Base-by-base conservation (phyloP, 1,140 invertebrate genomes). In the Rhynchophorus ferrugineus region DNA sequence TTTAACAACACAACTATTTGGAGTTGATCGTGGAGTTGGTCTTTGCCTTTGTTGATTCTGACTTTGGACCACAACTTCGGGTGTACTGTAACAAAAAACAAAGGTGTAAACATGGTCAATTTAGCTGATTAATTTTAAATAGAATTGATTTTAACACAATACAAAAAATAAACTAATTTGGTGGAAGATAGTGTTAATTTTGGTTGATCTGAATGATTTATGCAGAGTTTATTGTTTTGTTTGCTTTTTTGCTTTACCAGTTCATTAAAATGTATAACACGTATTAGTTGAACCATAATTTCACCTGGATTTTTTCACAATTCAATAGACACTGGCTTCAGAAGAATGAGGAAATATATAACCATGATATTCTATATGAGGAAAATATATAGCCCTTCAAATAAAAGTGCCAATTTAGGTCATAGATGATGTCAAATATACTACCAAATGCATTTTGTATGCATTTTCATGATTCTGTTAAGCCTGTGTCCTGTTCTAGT, bases 1-100 rank as follows among this genome's bases (percentile, higher is more conserved):
- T 64, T 64, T 64, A 13, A 34, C 35, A 17, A 42, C 51, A 39
- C 60, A 57, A 45, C 48, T 60, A 19, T 56, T 64, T n/a, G 62
- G 62, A 7, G 62, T 64, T 3, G 61, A 61, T 41, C 62, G 44
- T 3, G 58, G 56, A n/a, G 62, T 57, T 3, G 60, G 33, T 20
- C 59, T 46, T 53, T 56, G 59, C 9, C 57, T 45, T 18, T 55
- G 45, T 21, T 49, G 54, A 36, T 29, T 52, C n/a, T n/a, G n/a
- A 2, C 54, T 24, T 16, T 58, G 62, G 35, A 36, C 54, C 2
- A 56, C 48, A 7, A 57, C 29, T 46, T 64, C 62, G 1, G 57
- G 41, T 13, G 46, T 41, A 7, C 62, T 64, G 53, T n/a, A 64
- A 64, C 18, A 50, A 50, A 57, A 41, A 48, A 1, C 34, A 17